A percentile compares a stretch with the other conserved stretches of the same genome.
phyloP scores from a whole-genome alignment of 2,113 vertebrate genomes.

The Sebastes fasciatus region DNA sequence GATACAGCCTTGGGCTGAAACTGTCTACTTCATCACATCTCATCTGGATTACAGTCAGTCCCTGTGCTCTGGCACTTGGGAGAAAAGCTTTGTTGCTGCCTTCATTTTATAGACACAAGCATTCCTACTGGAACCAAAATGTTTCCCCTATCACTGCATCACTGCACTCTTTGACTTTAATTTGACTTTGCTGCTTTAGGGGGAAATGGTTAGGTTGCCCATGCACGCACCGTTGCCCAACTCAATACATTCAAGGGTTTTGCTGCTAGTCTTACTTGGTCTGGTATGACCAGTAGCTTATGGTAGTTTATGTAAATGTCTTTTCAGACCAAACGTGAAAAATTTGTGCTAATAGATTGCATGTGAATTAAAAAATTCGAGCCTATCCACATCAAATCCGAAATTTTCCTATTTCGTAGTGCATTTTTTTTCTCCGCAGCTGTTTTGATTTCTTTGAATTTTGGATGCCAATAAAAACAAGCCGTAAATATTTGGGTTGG shows the following conservation, averaged over 20 bases:
- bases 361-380: no score
- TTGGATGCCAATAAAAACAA: no score
- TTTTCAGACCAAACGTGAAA: no score
- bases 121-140: not conserved
- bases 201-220: not conserved
- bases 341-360: no score
- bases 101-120: slow-evolving; percentile 6
- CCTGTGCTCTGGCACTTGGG: not conserved
- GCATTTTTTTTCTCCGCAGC: no score
- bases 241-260: not conserved
- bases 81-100: slow-evolving; percentile 21
- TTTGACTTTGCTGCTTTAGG: not conserved
- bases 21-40: slow-evolving; percentile 17
- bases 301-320: no score
- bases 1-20: not conserved
- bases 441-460: no score
- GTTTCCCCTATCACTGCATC: not conserved
- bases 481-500: no score
- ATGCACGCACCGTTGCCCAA: not conserved
- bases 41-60: slow-evolving; percentile 12
- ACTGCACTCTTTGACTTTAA: not conserved
- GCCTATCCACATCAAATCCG: no score
- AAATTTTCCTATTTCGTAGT: no score
- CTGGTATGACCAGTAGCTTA: no score
- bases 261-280: not conserved